Evolutionary conservation across 2,888 invertebrate species (phyloP), one percentile per base, ranked within the genome.

Genomic region (Acleris sparsana): DNA sequence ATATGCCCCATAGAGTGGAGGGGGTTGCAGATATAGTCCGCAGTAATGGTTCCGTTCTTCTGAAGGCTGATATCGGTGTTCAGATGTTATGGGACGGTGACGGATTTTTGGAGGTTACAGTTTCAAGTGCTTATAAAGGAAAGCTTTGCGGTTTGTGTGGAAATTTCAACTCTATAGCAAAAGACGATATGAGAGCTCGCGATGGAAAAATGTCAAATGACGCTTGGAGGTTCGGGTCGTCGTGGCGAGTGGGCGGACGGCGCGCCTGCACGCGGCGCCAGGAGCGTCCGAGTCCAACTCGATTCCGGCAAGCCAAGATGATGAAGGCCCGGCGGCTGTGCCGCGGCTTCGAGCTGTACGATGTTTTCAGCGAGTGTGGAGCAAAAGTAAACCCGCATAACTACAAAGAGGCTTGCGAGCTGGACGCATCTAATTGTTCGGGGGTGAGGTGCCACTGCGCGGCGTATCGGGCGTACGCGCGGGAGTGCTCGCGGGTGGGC

Each of bases 41-140:
- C 43, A 93, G 94, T 49, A 94, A 95, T 68, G 96, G 96, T 63
- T 94, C 95, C 67, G 93, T 97, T 59, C 83, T 94, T 72, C 93
- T 95, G 59, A 94, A 91, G 81, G 94, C 97, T 1, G 92, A 94
- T 48, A 94, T 97, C 73, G 98, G 98, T 0, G 92, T 99, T 25
- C 95, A 96, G 78, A 93, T 99, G 70, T 93, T 97, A 46, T 99
- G 99, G 99, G 98, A 98, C 80, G 98, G 98, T 1, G 96, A 96
- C 74, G 97, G 98, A 75, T 98, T 98, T 80, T 92, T 98, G 68
- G 98, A 99, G 90, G 97, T 97, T 16, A 96, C 97, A 5, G 95
- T 95, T 77, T 94, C 95, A 16, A 95, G 94, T 68, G 93, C 88
- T 62, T 97, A 95, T 89, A 97, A 95, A 84, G 94, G 94, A 65